Conservation (phyloP, 2,797 vertebrate genomes). For the Onychomys leucogaster region DNA sequence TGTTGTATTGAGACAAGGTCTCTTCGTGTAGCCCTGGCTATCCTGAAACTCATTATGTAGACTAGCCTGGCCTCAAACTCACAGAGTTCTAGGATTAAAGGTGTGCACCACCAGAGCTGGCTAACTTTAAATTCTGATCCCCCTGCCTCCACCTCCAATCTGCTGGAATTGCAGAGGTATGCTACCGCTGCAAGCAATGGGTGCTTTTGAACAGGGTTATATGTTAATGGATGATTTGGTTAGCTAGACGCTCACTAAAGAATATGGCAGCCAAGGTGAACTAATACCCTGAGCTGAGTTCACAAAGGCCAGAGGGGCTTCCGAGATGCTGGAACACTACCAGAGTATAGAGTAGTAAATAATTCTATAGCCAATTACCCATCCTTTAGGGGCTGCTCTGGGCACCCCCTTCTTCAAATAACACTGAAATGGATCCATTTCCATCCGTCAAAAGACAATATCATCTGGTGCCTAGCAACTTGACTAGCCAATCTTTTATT, state of each 20-base stretch:
- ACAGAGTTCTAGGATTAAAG: neutral
- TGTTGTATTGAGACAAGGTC: neutral
- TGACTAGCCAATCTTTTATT: conserved; percentile 21
- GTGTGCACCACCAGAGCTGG: neutral
- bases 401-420: conserved; percentile 3
- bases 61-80: neutral
- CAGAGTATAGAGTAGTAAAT: neutral
- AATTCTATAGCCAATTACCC: neutral
- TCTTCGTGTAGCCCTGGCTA: neutral
- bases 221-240: neutral
- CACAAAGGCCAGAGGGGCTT: neutral
- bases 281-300: neutral
- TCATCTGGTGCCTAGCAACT: conserved; percentile 29
- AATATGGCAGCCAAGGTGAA: neutral
- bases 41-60: neutral
- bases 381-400: neutral
- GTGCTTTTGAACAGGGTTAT: neutral
- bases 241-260: neutral
- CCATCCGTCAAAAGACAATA: conserved; percentile 29
- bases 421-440: conserved; percentile 58
- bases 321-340: neutral
- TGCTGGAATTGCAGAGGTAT: neutral
- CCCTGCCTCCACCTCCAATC: neutral
- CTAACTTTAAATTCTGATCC: neutral
- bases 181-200: neutral